Conservation (phyloP, 2,113 vertebrate species). For the Psilopogon haemacephalus region DNA sequence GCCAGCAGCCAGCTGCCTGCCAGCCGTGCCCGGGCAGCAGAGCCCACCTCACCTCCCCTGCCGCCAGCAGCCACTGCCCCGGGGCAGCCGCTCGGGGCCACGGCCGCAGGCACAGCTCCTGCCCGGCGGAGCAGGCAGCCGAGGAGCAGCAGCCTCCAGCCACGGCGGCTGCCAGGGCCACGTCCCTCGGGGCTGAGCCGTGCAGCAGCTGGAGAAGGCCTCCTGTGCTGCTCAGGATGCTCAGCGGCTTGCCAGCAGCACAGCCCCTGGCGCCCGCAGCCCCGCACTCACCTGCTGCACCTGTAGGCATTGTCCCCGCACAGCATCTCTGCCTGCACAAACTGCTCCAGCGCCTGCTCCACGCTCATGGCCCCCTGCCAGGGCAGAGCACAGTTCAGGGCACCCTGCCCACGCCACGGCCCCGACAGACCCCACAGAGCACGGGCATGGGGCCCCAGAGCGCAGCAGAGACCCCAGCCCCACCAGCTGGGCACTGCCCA, state of each 20-base stretch:
- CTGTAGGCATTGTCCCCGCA: slow-evolving; percentile 94
- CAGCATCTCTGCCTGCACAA: slow-evolving; percentile 89
- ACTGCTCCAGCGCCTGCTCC: slow-evolving; percentile 87
- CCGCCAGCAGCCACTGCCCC: too few relatives aligned
- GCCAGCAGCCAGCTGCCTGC: slow-evolving; percentile 51
- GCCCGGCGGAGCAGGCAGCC: too few relatives aligned
- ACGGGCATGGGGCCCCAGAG: background rate
- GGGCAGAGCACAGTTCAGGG: background rate
- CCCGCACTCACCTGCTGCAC: slow-evolving; percentile 87
- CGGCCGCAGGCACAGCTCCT: too few relatives aligned
- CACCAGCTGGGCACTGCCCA: background rate
- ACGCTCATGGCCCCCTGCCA: slow-evolving; percentile 87
- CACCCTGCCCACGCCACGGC: rapidly evolving
- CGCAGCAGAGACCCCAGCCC: background rate
- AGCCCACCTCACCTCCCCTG: slow-evolving; percentile 43
- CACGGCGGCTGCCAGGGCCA: too few relatives aligned
- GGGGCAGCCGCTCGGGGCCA: too few relatives aligned
- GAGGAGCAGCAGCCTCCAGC: too few relatives aligned
- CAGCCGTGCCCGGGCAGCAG: slow-evolving; percentile 95
- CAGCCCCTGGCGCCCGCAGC: rapidly evolving
- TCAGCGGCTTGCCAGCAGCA: background rate
- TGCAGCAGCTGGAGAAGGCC: background rate
- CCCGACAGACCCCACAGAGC: background rate
- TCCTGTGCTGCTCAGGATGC: background rate
- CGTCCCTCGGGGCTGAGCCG: too few relatives aligned